These are phyloP conservation scores for Helleia helle DNA, from an alignment of 2,888 invertebrate species.

Conservation along the genomic window DNA sequence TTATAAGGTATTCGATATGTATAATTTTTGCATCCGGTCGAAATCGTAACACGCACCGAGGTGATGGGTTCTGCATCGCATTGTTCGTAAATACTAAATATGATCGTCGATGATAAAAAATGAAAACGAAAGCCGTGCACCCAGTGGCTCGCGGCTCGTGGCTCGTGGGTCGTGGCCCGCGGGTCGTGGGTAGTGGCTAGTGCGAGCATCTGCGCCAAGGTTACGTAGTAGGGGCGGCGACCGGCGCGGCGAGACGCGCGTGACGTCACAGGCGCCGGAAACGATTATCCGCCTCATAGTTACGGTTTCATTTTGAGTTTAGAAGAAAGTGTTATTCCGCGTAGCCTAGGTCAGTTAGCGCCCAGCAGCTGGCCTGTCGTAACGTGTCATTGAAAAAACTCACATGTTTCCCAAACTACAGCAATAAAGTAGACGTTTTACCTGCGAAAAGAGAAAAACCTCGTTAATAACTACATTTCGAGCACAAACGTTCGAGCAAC, in stretches of 20 bases:
- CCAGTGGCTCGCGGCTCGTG: too few relatives aligned
- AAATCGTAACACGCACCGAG: constrained; percentile 28
- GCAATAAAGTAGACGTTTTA: constrained; percentile 27
- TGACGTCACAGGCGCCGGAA: constrained; percentile 74
- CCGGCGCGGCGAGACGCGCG: constrained; percentile 44
- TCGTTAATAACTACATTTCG: constrained; percentile 27
- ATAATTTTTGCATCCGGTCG: constrained; percentile 59
- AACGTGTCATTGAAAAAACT: background rate
- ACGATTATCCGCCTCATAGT: constrained; percentile 65
- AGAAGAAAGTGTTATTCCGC: constrained; percentile 64
- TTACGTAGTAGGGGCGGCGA: constrained; percentile 63
- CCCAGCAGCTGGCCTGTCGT: constrained; percentile 10
- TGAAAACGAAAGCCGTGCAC: constrained; percentile 52
- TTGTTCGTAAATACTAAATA: constrained; percentile 23
- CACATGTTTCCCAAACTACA: constrained; percentile 1
- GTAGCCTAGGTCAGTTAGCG: constrained; percentile 63
- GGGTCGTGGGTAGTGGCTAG: too few relatives aligned
- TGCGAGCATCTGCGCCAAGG: constrained; percentile 41
- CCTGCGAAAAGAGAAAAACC: constrained; percentile 31
- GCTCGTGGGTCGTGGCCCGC: too few relatives aligned
- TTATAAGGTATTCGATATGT: constrained; percentile 61
- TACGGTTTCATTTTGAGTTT: constrained; percentile 71
- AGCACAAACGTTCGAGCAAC: constrained; percentile 26
- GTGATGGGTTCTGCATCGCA: background rate
- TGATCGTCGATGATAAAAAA: constrained; percentile 42